Evolutionary conservation across 1,140 invertebrate species (phyloP).

Genomic region (Drosophila persimilis): DNA sequence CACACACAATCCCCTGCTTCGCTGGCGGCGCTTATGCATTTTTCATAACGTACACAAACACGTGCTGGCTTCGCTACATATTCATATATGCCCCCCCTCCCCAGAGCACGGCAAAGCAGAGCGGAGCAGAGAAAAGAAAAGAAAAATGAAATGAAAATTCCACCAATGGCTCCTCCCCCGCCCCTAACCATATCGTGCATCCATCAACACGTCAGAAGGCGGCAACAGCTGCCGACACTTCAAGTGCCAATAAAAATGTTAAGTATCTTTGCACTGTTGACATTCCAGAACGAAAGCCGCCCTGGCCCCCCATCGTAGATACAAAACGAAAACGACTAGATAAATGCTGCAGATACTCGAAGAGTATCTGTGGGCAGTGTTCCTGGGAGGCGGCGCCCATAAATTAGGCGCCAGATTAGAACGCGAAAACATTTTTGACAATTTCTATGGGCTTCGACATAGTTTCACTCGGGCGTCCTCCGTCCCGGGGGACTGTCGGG

Average conservation of each 20-base stretch:
- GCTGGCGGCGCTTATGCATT: conserved; percentile 75
- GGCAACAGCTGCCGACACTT: conserved; percentile 72
- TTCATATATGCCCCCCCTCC: conserved; percentile 28
- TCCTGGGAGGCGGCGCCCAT: conserved; percentile 24
- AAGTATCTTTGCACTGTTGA: conserved; percentile 79
- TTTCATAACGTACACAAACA: conserved; percentile 71
- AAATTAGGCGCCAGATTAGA: conserved; percentile 61
- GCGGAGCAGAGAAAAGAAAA: conserved; percentile 16
- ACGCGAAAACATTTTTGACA: conserved; percentile 58
- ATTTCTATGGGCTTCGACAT: conserved; percentile 58
- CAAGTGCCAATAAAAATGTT: conserved; percentile 83
- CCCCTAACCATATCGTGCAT: conserved; percentile 25
- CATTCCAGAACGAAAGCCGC: conserved; percentile 42
- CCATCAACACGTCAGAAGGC: conserved; percentile 72
- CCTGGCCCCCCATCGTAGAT: conserved; percentile 17
- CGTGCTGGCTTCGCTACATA: conserved; percentile 59
- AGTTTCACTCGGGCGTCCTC: conserved; percentile 19
- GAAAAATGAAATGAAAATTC: conserved; percentile 57
- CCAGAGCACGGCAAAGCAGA: conserved; percentile 25
- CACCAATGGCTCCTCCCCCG: conserved; percentile 5
- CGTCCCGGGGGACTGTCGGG: too few relatives aligned
- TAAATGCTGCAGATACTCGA: conserved; percentile 58
- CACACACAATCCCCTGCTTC: conserved; percentile 2
- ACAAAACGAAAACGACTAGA: conserved; percentile 57
- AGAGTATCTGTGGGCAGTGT: too few relatives aligned